Evolutionary conservation across 2,113 vertebrate species (phyloP), one percentile per base, ranked within the genome.

Genomic region (Gymnocephalus cernua): DNA sequence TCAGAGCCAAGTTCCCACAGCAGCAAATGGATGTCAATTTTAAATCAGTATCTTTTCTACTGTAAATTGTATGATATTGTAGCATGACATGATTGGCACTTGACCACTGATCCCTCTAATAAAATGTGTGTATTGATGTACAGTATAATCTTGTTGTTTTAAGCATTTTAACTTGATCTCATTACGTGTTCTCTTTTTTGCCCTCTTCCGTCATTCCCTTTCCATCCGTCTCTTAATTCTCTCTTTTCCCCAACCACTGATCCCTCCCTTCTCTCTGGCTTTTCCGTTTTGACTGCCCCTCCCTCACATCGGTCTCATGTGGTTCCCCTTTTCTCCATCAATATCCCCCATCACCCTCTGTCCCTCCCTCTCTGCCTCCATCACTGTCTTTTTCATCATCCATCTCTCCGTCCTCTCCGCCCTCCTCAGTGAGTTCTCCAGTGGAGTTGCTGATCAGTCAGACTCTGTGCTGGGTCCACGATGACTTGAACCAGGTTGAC

Each of bases 381-480:
- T 64, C 38, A 11, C 38, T 41, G 38, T 41, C 38, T 11, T 41
- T 41, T 41, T 11, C 38, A 41, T 41, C 38, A 3, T 4, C 25
- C 19, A 6, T 67, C 25, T 18, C 58, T 25, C 41, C 27, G 1
- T 50, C 56, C 4, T 35, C 41, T 72, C 47, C 21, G 7, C 15
- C 44, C 1, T 32, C 25, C 50, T 21, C 95, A 99, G 98, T 97
- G 95, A 98, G 96, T 90, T 99, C 98, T 87, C 97, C 97, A 38
- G 97, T 99, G 85, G 98, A 99, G 93, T 93, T 99, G 86, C 89
- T 99, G 82, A 98, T 99, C 93, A 98, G 98, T 94, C 98, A 99
- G 93, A 98, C 98, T 44, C 96, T 99, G 73, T 99, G 98, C 88
- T 99, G 98, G 97, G 97, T 97, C 35, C 98, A 99, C 8, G 98